Conservation (phyloP, 2,797 vertebrate genomes). For the Propithecus perrieri region DNA sequence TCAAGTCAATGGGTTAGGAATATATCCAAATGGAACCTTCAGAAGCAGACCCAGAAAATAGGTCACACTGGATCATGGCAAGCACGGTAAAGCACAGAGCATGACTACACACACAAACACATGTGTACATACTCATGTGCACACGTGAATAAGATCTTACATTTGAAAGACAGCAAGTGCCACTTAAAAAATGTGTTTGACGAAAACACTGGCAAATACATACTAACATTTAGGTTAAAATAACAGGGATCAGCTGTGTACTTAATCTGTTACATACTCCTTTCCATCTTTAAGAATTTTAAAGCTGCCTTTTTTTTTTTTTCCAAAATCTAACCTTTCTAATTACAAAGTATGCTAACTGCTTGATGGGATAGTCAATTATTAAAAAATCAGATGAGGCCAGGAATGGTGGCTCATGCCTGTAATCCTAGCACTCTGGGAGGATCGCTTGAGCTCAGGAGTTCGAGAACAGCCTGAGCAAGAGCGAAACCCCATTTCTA, state of each 20-base stretch:
- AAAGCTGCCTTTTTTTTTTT: not conserved
- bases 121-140: not conserved
- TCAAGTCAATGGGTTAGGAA: not conserved
- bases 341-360: not conserved
- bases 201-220: conserved; percentile 11
- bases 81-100: not conserved
- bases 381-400: not conserved
- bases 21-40: not conserved
- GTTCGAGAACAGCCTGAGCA: not conserved
- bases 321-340: not conserved
- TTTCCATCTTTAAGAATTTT: conserved; percentile 11
- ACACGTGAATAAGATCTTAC: not conserved
- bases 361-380: not conserved
- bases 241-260: not conserved
- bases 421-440: not conserved
- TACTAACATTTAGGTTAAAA: not conserved
- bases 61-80: not conserved
- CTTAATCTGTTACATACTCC: not conserved
- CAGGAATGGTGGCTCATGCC: not conserved
- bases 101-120: not conserved
- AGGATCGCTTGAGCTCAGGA: not conserved
- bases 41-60: not conserved
- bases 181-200: not conserved
- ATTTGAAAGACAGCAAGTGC: not conserved
- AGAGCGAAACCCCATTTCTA: not conserved